Evolutionary conservation across 2,113 vertebrate genomes (phyloP).

Genomic region (Spea bombifrons): DNA sequence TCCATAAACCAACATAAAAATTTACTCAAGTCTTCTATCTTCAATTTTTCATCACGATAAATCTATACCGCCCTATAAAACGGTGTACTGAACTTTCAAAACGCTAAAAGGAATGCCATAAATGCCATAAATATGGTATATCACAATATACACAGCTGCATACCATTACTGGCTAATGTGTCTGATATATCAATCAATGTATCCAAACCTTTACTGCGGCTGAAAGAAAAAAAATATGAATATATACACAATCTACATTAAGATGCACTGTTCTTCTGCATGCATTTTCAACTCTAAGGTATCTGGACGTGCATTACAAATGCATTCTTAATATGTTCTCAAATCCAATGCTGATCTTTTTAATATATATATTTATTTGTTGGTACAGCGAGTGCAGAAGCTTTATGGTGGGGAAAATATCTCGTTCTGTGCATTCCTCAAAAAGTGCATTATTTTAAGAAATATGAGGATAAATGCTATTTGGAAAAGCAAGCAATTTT

Average conservation of each 20-base stretch:
- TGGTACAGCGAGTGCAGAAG: conserved; percentile 63
- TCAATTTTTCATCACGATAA: too few relatives aligned
- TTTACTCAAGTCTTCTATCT: too few relatives aligned
- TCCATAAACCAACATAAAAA: too few relatives aligned
- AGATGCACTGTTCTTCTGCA: conserved; percentile 59
- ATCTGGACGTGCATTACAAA: conserved; percentile 64
- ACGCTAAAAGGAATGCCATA: too few relatives aligned
- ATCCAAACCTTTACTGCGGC: conserved; percentile 67
- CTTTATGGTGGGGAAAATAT: conserved; percentile 61
- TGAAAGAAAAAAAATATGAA: conserved; percentile 61
- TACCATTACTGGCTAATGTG: not conserved
- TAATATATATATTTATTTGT: conserved; percentile 50
- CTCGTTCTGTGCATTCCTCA: conserved; percentile 53
- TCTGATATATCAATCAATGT: conserved; percentile 18
- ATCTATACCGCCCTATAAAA: too few relatives aligned
- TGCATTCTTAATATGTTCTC: conserved; percentile 48
- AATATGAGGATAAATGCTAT: conserved; percentile 49
- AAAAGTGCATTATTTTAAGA: conserved; percentile 53
- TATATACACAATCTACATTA: conserved; percentile 55
- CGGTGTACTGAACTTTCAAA: too few relatives aligned
- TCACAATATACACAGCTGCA: not conserved
- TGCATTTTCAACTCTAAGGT: conserved; percentile 69
- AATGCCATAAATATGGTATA: too few relatives aligned
- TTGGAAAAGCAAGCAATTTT: conserved; percentile 66
- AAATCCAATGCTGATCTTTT: conserved; percentile 18